A percentile compares a stretch with the other conserved stretches of the same genome.
phyloP scores from a whole-genome alignment of 2,797 vertebrate genomes.

The Ptychadena robeensis region DNA sequence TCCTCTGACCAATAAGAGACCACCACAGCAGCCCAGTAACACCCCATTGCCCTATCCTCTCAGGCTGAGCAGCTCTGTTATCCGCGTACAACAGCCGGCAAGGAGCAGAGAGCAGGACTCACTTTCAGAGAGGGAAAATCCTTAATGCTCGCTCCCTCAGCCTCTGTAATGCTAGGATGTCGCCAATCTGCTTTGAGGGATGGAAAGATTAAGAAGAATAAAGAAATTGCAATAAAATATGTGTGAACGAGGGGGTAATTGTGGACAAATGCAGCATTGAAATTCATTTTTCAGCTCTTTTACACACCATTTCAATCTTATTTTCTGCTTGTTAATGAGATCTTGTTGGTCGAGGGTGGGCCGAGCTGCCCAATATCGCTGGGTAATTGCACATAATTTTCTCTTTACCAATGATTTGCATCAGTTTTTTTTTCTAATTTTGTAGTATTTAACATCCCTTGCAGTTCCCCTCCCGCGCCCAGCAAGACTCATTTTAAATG shows the following conservation, averaged over 20 bases:
- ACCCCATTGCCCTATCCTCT: constrained; percentile 32
- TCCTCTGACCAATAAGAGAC: constrained; percentile 18
- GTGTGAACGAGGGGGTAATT: constrained; percentile 99
- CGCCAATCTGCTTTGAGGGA: constrained; percentile 93
- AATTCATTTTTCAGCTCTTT: constrained; percentile 99
- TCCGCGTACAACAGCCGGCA: constrained; percentile 73
- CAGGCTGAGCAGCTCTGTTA: constrained; percentile 66
- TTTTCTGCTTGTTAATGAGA: constrained; percentile 99
- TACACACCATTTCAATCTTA: constrained; percentile 99
- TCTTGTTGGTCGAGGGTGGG: constrained; percentile 97
- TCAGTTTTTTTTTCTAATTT: constrained; percentile 86
- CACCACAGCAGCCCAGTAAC: neutral
- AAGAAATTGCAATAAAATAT: constrained; percentile 94
- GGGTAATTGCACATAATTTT: constrained; percentile 97
- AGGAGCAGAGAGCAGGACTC: constrained; percentile 75
- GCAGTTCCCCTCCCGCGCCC: constrained; percentile 70
- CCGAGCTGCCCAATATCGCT: constrained; percentile 94
- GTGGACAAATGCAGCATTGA: constrained; percentile 99
- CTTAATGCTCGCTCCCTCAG: constrained; percentile 77
- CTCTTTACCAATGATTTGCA: constrained; percentile 92
- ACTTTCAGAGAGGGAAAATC: constrained; percentile 79
- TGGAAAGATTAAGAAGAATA: constrained; percentile 86
- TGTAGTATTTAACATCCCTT: constrained; percentile 82
- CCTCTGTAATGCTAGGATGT: constrained; percentile 80
- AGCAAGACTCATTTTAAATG: constrained; percentile 84